These are phyloP conservation scores for Ictalurus punctatus DNA, from an alignment of 2,113 vertebrate species.

Conservation along the genomic window DNA sequence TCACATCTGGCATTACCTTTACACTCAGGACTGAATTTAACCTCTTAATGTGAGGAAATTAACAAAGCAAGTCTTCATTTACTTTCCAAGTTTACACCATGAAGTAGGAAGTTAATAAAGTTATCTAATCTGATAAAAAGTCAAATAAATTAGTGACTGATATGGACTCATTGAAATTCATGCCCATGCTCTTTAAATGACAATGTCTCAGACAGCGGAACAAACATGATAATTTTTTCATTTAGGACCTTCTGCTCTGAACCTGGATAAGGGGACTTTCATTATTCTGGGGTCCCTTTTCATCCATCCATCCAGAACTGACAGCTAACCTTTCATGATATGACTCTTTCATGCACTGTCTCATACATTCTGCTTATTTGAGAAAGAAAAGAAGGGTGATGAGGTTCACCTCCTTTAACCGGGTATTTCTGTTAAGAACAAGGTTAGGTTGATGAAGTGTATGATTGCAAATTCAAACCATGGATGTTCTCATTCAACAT, in stretches of 20 bases:
- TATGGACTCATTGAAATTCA: slow-evolving; percentile 51
- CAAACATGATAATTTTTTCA: slow-evolving; percentile 50
- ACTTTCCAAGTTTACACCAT: background rate
- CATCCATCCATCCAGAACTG: slow-evolving; percentile 41
- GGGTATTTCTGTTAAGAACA: slow-evolving; percentile 29
- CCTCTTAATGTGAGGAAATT: background rate
- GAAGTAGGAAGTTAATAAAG: slow-evolving; percentile 12
- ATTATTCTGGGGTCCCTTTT: slow-evolving; percentile 49
- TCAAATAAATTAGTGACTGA: slow-evolving; percentile 40
- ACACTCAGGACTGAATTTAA: background rate
- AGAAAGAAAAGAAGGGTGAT: slow-evolving; percentile 21
- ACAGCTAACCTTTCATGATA: slow-evolving; percentile 55
- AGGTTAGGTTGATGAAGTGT: slow-evolving; percentile 33
- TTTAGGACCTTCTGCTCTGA: slow-evolving; percentile 29
- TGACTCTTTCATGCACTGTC: slow-evolving; percentile 35
- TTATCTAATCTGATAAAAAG: slow-evolving; percentile 32
- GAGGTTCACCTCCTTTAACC: slow-evolving; percentile 20
- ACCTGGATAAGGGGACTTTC: slow-evolving; percentile 35
- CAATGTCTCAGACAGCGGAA: slow-evolving; percentile 44
- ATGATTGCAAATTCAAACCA: slow-evolving; percentile 43
- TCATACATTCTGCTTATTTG: slow-evolving; percentile 49
- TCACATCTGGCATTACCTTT: background rate
- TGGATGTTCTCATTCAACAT: slow-evolving; percentile 5
- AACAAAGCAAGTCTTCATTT: background rate
- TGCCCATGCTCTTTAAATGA: slow-evolving; percentile 31